phyloP scores from a whole-genome alignment of 2,113 vertebrate species.

The Malurus alboscapulatus region DNA sequence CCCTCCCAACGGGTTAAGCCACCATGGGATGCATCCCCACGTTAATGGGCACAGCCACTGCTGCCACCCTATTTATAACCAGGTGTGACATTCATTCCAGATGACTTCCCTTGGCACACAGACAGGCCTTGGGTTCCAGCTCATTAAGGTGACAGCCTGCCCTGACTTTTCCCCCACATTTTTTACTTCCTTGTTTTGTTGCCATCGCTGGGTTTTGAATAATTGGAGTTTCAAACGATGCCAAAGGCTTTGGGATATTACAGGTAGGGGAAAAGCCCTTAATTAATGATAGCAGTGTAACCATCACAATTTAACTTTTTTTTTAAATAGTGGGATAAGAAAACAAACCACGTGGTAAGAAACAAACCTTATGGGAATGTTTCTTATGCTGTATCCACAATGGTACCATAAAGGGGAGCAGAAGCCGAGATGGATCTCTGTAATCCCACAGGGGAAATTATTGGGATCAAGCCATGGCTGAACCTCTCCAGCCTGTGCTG shows the following conservation, averaged over 20 bases:
- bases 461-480: not conserved
- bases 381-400: accelerated
- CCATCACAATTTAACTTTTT: not conserved
- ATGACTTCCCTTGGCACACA: not conserved
- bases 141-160: not conserved
- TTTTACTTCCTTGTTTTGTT: not conserved
- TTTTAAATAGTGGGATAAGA: not conserved
- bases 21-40: not conserved
- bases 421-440: not conserved
- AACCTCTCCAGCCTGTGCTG: not conserved
- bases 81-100: slow-evolving; percentile 2
- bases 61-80: slow-evolving; percentile 42
- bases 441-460: not conserved
- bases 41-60: not conserved
- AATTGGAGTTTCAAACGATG: not conserved
- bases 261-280: not conserved
- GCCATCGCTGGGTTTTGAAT: not conserved
- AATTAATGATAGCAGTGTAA: not conserved
- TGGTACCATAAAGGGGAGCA: not conserved
- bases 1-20: not conserved
- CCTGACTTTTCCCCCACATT: not conserved
- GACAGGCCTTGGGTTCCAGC: not conserved
- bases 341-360: not conserved
- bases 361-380: not conserved
- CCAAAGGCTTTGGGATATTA: not conserved